Base-by-base conservation (phyloP, 30 jellyfish, hydroid and myxozoan species). In the Pseudorhiza aurosa region DNA sequence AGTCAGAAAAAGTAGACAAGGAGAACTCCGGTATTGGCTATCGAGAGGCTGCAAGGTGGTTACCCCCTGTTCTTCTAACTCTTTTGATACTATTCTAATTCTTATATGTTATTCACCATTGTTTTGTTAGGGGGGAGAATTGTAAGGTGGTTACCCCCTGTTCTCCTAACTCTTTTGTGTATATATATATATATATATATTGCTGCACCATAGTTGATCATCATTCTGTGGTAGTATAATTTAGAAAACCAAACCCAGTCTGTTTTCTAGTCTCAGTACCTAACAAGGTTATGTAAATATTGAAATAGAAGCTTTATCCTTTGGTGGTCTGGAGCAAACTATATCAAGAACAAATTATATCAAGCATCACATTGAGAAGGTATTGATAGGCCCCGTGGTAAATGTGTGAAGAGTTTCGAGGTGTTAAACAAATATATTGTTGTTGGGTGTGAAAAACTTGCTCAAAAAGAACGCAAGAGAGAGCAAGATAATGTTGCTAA, bases 1-100 rank as follows among this genome's bases (percentile, higher is more conserved):
- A 36, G 75, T 59, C 73, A 8, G 60, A 51, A 25, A 70, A 44
- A 1, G 70, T 18, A 0, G 70, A 70, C 31, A 70, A 70, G 83
- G 70, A 70, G 24, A 67, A 70, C 27, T 22, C 68, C 27, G 70
- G 83, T n/a, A 70, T 25, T 44, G 70, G 83, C 18, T 44, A 65
- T 47, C 72, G 4, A 58, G 72, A 24, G 72, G 46, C 43, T n/a
- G n/a, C n/a, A n/a, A n/a, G n/a, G n/a, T n/a, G n/a, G n/a, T n/a
- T n/a, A n/a, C n/a, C n/a, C n/a, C n/a, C n/a, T n/a, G n/a, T n/a
- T n/a, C n/a, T n/a, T n/a, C n/a, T n/a, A n/a, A n/a, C n/a, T n/a
- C n/a, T n/a, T n/a, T n/a, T n/a, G n/a, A n/a, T n/a, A n/a, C n/a
- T n/a, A n/a, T n/a, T n/a, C n/a, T n/a, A n/a, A n/a, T n/a, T n/a